Evolutionary conservation across 1,140 invertebrate genomes (phyloP).

Genomic region (Pogonus chalceus): DNA sequence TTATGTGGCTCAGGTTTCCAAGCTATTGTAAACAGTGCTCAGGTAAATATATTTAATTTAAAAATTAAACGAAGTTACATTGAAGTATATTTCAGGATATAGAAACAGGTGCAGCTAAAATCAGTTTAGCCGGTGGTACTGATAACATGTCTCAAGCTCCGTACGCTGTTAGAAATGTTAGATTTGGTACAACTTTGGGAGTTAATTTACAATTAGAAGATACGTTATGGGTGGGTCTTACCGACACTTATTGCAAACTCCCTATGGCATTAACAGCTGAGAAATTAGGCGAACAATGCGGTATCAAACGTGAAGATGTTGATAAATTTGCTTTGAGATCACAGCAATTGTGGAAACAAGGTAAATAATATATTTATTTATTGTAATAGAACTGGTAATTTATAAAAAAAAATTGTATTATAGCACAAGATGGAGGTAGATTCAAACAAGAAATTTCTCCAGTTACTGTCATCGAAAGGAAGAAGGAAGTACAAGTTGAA

Average conservation of each 20-base stretch:
- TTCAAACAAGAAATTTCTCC: slow-evolving; percentile 89
- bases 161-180: slow-evolving; percentile 72
- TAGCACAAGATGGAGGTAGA: slow-evolving; percentile 75
- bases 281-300: slow-evolving; percentile 88
- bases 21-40: slow-evolving; percentile 79
- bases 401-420: slow-evolving; percentile 23
- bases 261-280: slow-evolving; percentile 97
- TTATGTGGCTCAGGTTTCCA: slow-evolving; percentile 95
- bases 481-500: slow-evolving; percentile 66
- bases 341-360: slow-evolving; percentile 70
- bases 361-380: slow-evolving; percentile 34
- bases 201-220: slow-evolving; percentile 77
- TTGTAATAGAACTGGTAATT: not conserved
- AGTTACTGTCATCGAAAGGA: slow-evolving; percentile 74
- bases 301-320: slow-evolving; percentile 74
- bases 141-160: slow-evolving; percentile 97
- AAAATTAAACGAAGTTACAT: not conserved
- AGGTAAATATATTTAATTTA: slow-evolving; percentile 45
- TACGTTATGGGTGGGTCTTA: slow-evolving; percentile 82
- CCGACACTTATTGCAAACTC: slow-evolving; percentile 80
- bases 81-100: slow-evolving; percentile 60
- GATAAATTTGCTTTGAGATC: slow-evolving; percentile 84
- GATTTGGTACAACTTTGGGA: slow-evolving; percentile 88
- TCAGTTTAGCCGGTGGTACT: slow-evolving; percentile 83
- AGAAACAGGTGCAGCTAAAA: slow-evolving; percentile 68